Percentiles rank a stretch among this genome's conserved stretches.
phyloP scores from a whole-genome alignment of 2,797 vertebrate species.

The Melopsittacus undulatus region DNA sequence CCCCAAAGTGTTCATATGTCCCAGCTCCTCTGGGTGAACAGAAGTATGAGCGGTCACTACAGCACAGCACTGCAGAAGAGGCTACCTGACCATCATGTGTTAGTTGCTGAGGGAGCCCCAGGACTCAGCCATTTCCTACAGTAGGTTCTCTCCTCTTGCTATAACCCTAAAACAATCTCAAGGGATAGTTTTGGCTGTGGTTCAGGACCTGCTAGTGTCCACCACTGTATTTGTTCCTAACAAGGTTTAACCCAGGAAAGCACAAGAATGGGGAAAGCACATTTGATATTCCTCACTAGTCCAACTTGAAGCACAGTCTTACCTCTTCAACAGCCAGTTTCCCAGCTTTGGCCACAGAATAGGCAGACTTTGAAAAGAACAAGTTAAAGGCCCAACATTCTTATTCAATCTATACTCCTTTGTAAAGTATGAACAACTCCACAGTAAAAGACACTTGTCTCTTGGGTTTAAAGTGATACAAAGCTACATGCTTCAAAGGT shows the following conservation, averaged over 20 bases:
- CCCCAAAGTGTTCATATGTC: fast-evolving
- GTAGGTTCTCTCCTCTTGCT: background rate
- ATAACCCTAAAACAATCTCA: background rate
- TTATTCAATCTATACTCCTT: fast-evolving
- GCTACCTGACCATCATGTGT: fast-evolving
- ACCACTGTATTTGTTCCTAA: background rate
- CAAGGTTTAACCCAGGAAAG: background rate
- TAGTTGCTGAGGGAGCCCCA: no score
- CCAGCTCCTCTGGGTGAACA: background rate
- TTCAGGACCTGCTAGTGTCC: background rate
- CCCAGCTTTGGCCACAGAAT: background rate
- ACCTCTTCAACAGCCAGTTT: background rate
- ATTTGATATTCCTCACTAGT: background rate
- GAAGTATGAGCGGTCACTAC: background rate
- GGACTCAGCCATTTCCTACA: fast-evolving
- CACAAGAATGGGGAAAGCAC: fast-evolving
- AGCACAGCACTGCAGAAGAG: background rate
- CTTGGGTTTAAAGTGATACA: background rate
- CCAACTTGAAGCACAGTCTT: background rate
- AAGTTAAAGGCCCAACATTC: background rate
- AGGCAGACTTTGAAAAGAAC: background rate
- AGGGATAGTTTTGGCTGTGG: fast-evolving
- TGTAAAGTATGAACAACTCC: background rate
- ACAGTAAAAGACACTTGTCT: background rate
- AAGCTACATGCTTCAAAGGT: fast-evolving